Conservation (phyloP, 2,113 vertebrate species). For the Argyrosomus japonicus region DNA sequence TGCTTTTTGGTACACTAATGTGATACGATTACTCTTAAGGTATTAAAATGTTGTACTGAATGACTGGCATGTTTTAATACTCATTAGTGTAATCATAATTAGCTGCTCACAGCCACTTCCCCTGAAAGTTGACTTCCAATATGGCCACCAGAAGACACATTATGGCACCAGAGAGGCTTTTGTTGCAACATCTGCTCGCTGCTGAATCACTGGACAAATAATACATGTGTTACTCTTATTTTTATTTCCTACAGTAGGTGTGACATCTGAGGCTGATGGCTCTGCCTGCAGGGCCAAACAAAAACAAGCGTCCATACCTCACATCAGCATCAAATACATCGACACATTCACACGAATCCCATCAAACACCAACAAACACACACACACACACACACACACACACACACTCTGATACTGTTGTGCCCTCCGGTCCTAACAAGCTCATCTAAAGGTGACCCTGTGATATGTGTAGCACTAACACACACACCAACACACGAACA, state of each 20-base stretch:
- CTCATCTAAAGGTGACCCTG: conserved; percentile 22
- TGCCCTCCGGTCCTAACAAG: neutral
- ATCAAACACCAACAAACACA: neutral
- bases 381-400: neutral
- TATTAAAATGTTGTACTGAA: no score
- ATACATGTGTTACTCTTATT: neutral
- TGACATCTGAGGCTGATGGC: neutral
- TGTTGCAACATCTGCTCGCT: neutral
- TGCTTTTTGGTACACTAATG: no score
- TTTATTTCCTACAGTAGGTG: conserved; percentile 9
- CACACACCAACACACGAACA: neutral
- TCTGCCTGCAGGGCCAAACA: conserved; percentile 7
- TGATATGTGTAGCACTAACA: neutral
- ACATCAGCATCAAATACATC: conserved; percentile 2
- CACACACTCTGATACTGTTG: neutral
- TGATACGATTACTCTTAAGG: no score
- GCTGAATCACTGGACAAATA: neutral
- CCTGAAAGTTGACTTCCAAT: neutral
- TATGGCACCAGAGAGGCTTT: neutral
- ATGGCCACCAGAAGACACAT: neutral
- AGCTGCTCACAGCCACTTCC: neutral
- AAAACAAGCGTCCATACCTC: neutral
- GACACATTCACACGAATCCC: neutral
- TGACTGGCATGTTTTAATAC: no score
- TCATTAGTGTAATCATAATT: neutral